Evolutionary conservation across 2,113 vertebrate species (phyloP).

Genomic region (Aramus guarauna): DNA sequence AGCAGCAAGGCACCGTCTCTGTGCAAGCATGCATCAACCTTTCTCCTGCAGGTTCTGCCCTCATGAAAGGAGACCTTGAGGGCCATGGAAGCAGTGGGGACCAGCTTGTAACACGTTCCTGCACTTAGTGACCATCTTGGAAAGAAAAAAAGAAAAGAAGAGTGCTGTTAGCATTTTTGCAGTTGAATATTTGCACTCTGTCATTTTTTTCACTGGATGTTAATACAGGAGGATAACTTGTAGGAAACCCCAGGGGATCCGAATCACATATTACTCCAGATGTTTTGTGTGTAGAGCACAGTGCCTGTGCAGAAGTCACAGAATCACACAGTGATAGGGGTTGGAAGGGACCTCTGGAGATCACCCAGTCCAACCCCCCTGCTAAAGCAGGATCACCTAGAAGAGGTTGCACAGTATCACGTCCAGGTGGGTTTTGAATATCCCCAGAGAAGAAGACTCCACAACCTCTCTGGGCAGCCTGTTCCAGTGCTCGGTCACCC

Average conservation of each 20-base stretch:
- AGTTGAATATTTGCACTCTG: background rate
- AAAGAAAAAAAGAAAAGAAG: background rate
- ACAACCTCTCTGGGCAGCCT: no score
- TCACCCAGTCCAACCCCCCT: no score
- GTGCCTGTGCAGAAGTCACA: background rate
- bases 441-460: no score
- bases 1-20: background rate
- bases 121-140: background rate
- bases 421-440: no score
- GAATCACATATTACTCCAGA: background rate
- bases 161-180: background rate
- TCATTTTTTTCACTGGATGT: background rate
- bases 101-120: background rate
- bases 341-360: no score
- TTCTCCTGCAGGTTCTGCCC: background rate
- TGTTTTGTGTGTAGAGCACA: background rate
- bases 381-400: no score
- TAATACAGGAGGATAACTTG: background rate
- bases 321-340: no score
- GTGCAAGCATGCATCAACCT: background rate
- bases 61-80: background rate
- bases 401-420: no score
- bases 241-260: background rate
- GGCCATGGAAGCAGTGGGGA: background rate
- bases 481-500: no score